A percentile compares a stretch with the other conserved stretches of the same genome.
phyloP scores from a whole-genome alignment of 2,113 vertebrate species.

The Benitochromis conjunctus region DNA sequence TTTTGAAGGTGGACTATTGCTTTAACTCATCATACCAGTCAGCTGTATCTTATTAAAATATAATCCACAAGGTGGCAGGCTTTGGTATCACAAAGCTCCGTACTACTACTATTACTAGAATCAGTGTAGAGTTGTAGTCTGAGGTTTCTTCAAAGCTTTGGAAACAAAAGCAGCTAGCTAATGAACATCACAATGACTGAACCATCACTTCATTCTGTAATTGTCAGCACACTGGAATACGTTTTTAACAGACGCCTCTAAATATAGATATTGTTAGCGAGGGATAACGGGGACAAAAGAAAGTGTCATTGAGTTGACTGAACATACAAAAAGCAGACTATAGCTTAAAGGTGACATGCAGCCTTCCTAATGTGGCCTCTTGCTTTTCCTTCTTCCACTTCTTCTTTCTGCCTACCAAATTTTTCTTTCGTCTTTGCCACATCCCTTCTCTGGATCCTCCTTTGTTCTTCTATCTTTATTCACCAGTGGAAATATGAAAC shows the following conservation, averaged over 20 bases:
- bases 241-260: not conserved
- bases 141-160: not conserved
- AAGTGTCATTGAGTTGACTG: not conserved
- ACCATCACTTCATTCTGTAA: not conserved
- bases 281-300: not conserved
- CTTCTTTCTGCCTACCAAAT: not conserved
- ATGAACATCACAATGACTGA: not conserved
- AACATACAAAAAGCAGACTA: not conserved
- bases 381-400: too few species aligned
- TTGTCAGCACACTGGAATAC: not conserved
- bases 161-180: not conserved
- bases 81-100: not conserved
- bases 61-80: not conserved
- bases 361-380: not conserved
- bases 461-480: not conserved
- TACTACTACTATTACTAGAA: not conserved
- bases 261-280: not conserved
- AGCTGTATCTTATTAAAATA: accelerated
- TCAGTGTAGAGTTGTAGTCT: not conserved
- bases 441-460: not conserved
- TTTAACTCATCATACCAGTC: not conserved
- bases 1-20: not conserved
- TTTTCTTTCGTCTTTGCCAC: not conserved
- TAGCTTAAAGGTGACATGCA: not conserved
- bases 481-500: not conserved